Conservation (phyloP, 2,113 vertebrate species). For the Bombycilla garrulus region DNA sequence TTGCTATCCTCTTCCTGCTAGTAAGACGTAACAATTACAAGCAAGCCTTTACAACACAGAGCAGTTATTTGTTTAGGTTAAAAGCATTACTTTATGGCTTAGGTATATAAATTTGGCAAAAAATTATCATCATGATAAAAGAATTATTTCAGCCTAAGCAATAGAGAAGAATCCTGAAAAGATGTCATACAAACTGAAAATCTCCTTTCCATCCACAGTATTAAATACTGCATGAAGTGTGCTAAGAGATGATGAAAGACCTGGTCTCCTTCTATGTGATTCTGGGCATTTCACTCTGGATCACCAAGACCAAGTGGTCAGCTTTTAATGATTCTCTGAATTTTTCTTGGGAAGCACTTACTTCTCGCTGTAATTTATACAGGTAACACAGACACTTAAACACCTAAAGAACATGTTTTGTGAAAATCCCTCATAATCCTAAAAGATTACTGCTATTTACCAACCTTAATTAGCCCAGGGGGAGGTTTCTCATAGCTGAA, state of each 20-base stretch:
- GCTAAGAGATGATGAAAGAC: neutral
- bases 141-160: neutral
- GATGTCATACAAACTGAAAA: neutral
- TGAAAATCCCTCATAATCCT: neutral
- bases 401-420: neutral
- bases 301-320: neutral
- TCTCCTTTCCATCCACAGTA: neutral
- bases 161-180: neutral
- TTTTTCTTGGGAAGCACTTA: neutral
- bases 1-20: neutral
- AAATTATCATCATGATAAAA: neutral
- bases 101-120: neutral
- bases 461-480: slow-evolving; percentile 90
- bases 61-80: neutral
- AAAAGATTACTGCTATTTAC: neutral
- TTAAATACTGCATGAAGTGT: neutral
- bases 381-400: neutral
- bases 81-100: neutral
- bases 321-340: neutral
- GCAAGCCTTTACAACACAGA: neutral
- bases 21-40: neutral
- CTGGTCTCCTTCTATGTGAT: neutral
- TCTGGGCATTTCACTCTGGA: neutral
- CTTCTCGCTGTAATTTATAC: neutral
- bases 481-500: slow-evolving; percentile 90